A percentile compares a stretch with the other conserved stretches of the same genome.
phyloP scores from a whole-genome alignment of 2,113 vertebrate species.

The Bucco capensis region DNA sequence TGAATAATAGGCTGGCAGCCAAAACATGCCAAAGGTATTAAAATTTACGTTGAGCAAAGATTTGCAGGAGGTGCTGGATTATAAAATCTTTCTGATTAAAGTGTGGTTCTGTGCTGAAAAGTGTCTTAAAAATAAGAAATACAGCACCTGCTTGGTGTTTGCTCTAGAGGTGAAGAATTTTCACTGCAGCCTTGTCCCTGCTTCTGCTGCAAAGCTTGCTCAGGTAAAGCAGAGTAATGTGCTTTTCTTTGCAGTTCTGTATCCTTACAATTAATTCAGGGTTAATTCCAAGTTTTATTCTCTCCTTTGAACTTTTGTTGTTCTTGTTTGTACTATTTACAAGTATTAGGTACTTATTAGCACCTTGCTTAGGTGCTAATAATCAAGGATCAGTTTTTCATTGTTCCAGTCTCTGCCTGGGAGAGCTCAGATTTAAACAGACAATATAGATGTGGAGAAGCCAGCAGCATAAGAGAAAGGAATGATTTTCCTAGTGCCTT shows the following conservation, averaged over 20 bases:
- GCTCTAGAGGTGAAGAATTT: conserved; percentile 26
- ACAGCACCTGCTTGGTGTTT: not conserved
- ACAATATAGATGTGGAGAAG: not conserved
- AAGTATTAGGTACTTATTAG: not conserved
- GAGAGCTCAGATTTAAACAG: not conserved
- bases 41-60: conserved; percentile 48
- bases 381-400: not conserved
- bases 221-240: not conserved
- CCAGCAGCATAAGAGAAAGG: not conserved
- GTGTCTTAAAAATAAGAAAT: conserved; percentile 16
- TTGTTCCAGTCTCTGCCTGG: not conserved
- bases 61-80: conserved; percentile 41
- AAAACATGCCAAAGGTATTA: conserved; percentile 37
- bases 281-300: not conserved
- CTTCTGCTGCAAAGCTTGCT: conserved; percentile 12
- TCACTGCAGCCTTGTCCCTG: not conserved
- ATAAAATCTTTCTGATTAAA: conserved; percentile 54
- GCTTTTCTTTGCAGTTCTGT: not conserved
- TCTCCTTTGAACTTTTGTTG: not conserved
- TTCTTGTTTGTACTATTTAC: not conserved
- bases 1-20: conserved; percentile 24
- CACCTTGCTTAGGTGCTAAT: not conserved
- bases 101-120: conserved; percentile 8
- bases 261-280: not conserved
- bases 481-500: not conserved